A percentile compares a stretch with the other conserved stretches of the same genome.
Evolutionary conservation across 2,113 vertebrate genomes (phyloP).

Genomic region (Daphoenositta chrysoptera): DNA sequence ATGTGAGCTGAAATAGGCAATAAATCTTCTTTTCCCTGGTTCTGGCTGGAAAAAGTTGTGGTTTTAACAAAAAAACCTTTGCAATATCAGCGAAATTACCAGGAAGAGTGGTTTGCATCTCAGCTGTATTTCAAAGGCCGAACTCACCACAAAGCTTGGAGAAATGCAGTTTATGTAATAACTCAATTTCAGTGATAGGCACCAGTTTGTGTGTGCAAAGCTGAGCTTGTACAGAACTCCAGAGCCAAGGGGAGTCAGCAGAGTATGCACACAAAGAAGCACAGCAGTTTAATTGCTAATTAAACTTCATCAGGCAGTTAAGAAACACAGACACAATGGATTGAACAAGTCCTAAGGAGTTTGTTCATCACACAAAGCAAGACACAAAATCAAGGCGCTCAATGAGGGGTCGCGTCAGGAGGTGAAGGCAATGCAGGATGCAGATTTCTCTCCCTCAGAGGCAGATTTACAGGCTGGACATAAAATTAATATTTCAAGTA

Average conservation of each 20-base stretch:
- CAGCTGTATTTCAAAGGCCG: not conserved
- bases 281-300: not conserved
- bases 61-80: not conserved
- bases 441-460: not conserved
- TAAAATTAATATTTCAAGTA: not conserved
- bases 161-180: not conserved
- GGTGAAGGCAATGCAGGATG: rapidly evolving
- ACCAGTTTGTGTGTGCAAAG: not conserved
- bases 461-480: rapidly evolving
- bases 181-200: not conserved
- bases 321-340: not conserved
- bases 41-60: not conserved
- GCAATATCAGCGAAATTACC: not conserved
- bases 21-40: not conserved
- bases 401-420: rapidly evolving
- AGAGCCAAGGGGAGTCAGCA: not conserved
- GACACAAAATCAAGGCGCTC: not conserved
- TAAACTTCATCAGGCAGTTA: not conserved
- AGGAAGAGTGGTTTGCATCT: not conserved
- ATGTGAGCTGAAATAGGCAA: rapidly evolving
- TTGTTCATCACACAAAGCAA: not conserved
- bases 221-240: not conserved
- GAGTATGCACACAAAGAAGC: not conserved
- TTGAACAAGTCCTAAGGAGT: not conserved
- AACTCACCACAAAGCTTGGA: not conserved